A percentile compares a stretch with the other conserved stretches of the same genome.
Conservation (phyloP, 2,888 invertebrate species). For the Scelioninae gen. 1 region DNA sequence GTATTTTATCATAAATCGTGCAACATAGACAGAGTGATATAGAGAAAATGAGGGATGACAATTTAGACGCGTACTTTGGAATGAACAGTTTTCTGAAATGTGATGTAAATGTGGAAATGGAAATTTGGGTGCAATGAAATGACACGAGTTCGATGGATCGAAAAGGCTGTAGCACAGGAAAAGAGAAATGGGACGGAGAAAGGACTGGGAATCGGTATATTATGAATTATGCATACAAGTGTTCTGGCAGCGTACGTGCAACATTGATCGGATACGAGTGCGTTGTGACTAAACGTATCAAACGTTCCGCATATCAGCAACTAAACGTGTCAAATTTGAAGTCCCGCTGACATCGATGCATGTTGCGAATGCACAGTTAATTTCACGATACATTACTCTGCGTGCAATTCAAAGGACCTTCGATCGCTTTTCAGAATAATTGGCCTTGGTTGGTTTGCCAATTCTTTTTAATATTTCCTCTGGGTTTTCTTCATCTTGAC, state of each 20-base stretch:
- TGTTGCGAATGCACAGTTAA: slow-evolving; percentile 45
- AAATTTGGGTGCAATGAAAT: slow-evolving; percentile 61
- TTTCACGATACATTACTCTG: slow-evolving; percentile 42
- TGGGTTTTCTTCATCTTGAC: too few relatives aligned
- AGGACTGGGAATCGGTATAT: slow-evolving; percentile 64
- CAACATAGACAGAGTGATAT: too few relatives aligned
- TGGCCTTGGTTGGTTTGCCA: neutral
- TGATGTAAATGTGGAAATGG: slow-evolving; percentile 62
- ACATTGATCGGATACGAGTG: slow-evolving; percentile 62
- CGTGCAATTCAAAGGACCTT: too few relatives aligned
- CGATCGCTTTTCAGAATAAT: neutral
- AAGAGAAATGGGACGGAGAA: slow-evolving; percentile 57
- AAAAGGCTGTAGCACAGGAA: slow-evolving; percentile 56
- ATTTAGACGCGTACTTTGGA: slow-evolving; percentile 34
- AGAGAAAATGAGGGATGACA: slow-evolving; percentile 14
- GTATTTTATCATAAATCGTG: too few relatives aligned
- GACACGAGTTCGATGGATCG: slow-evolving; percentile 65
- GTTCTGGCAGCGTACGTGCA: slow-evolving; percentile 50
- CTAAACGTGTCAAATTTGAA: slow-evolving; percentile 62
- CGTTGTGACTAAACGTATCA: slow-evolving; percentile 62
- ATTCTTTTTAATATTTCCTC: too few relatives aligned
- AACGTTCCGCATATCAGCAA: slow-evolving; percentile 55
- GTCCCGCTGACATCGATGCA: slow-evolving; percentile 53
- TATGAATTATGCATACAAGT: slow-evolving; percentile 68
- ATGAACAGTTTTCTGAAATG: slow-evolving; percentile 58